phyloP scores from a whole-genome alignment of 2,797 vertebrate species.

The Epinephelus awoara region DNA sequence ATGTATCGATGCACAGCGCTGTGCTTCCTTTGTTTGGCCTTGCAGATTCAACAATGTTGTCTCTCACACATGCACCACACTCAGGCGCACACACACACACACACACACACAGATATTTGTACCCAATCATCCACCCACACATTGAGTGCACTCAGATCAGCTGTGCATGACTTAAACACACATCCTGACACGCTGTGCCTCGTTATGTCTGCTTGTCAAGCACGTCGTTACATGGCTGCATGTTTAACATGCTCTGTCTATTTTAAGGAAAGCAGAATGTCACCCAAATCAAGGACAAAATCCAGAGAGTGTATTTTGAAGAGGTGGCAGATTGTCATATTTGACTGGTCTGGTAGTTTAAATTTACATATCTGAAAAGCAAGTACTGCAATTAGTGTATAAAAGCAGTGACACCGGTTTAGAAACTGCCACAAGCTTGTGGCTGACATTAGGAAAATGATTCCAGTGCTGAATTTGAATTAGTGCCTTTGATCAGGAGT shows the following conservation, averaged over 20 bases:
- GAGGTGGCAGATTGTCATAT: neutral
- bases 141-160: constrained; percentile 11
- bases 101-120: constrained; percentile 3
- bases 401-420: neutral
- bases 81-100: neutral
- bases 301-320: no score
- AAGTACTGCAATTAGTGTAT: neutral
- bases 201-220: neutral
- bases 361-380: constrained; percentile 1
- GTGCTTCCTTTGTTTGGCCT: constrained; percentile 12
- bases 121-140: constrained; percentile 37
- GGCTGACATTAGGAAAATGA: neutral
- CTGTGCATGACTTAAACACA: neutral
- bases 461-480: constrained; percentile 7
- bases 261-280: neutral
- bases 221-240: neutral
- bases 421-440: constrained; percentile 11
- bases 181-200: neutral
- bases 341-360: neutral
- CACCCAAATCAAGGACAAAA: neutral
- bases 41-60: constrained; percentile 22
- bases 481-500: constrained; percentile 24
- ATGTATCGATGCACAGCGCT: neutral
- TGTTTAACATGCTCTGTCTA: neutral
- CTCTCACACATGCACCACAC: neutral